Conservation (phyloP, 2,113 vertebrate species). For the Steatornis caripensis region DNA sequence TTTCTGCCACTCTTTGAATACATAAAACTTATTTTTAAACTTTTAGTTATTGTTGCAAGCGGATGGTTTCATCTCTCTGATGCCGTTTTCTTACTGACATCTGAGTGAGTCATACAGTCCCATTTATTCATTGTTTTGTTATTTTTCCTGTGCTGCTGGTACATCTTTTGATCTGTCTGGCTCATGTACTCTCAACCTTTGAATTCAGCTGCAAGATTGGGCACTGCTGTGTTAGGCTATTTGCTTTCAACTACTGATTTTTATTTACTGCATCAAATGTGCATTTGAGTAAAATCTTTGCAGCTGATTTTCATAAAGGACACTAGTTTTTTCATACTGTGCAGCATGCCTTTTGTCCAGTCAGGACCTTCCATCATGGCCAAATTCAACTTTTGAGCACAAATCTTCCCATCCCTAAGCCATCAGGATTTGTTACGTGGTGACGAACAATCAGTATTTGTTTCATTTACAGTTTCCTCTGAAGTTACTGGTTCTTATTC, state of each 20-base stretch:
- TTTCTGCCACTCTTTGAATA: not conserved
- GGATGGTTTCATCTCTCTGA: not conserved
- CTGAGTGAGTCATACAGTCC: not conserved
- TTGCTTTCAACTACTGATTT: not conserved
- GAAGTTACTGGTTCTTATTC: not conserved
- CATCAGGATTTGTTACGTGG: not conserved
- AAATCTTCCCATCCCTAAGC: not conserved
- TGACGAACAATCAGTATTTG: slow-evolving; percentile 32
- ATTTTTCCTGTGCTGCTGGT: not conserved
- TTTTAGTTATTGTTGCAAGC: not conserved
- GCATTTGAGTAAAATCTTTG: not conserved
- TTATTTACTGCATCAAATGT: not conserved
- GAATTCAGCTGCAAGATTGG: not conserved
- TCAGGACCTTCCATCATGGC: not conserved
- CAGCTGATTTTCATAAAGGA: not conserved
- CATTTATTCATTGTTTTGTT: not conserved
- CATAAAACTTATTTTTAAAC: slow-evolving; percentile 10
- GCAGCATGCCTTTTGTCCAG: not conserved
- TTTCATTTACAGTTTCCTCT: slow-evolving; percentile 24
- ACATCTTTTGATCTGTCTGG: not conserved
- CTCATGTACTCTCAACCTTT: not conserved
- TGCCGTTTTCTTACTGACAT: not conserved
- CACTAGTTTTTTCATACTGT: not conserved
- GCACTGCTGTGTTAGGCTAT: not conserved
- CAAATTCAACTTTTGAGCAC: not conserved